Conservation (phyloP, 2,797 vertebrate species). For the Cetoscarus ocellatus region DNA sequence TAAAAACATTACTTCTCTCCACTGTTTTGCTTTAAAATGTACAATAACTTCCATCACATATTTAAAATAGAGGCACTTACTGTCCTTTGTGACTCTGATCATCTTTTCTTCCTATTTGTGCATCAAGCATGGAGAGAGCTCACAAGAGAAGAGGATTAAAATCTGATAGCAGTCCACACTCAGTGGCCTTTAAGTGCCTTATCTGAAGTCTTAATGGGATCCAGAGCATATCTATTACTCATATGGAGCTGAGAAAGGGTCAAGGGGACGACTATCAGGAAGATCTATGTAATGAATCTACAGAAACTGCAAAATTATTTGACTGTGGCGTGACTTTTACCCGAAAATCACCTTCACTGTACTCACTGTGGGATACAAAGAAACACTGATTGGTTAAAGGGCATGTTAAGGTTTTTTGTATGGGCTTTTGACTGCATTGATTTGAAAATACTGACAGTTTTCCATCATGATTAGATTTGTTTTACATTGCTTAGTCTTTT, state of each 20-base stretch:
- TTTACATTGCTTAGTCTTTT: too few relatives aligned
- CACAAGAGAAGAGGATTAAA: slow-evolving; percentile 61
- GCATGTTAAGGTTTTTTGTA: background rate
- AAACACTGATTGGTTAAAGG: slow-evolving; percentile 1
- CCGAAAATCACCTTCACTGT: slow-evolving; percentile 4
- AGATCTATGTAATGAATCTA: slow-evolving; percentile 59
- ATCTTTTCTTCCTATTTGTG: slow-evolving; percentile 26
- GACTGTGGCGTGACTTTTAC: slow-evolving; percentile 11
- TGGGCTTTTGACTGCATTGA: background rate
- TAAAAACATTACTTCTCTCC: background rate
- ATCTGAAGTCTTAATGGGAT: slow-evolving; percentile 71
- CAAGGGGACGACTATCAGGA: slow-evolving; percentile 60
- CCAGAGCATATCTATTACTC: slow-evolving; percentile 70
- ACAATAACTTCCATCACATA: background rate
- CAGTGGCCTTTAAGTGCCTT: slow-evolving; percentile 67
- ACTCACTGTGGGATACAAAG: background rate
- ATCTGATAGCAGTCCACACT: slow-evolving; percentile 67
- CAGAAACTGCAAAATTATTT: slow-evolving; percentile 42
- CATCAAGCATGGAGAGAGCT: slow-evolving; percentile 30
- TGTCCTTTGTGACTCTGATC: slow-evolving; percentile 26
- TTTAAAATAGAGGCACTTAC: slow-evolving; percentile 10
- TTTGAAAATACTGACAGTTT: too few relatives aligned
- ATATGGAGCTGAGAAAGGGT: slow-evolving; percentile 60
- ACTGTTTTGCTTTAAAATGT: background rate
- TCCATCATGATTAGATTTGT: too few relatives aligned